Evolutionary conservation across 2,888 invertebrate genomes (phyloP).

Genomic region (Lithodes maja): DNA sequence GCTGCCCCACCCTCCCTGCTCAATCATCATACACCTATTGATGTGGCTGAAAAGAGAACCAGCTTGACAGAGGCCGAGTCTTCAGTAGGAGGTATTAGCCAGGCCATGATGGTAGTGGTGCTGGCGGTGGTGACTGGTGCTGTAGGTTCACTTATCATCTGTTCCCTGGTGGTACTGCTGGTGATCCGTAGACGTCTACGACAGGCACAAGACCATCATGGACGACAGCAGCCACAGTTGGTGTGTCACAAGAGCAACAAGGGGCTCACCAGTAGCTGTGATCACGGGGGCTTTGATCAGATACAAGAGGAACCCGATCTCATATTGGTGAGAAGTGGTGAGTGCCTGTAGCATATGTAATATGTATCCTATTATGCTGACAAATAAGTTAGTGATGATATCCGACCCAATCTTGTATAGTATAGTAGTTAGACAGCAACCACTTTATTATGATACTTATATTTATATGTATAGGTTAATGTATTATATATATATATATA

Average conservation of each 20-base stretch:
- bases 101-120: conserved; percentile 39
- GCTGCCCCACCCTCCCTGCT: conserved; percentile 49
- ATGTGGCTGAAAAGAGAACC: neutral
- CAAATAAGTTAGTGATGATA: too few species aligned
- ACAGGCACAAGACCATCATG: conserved; percentile 32
- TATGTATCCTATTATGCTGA: too few species aligned
- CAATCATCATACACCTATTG: conserved; percentile 3
- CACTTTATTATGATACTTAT: too few species aligned
- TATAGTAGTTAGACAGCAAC: too few species aligned
- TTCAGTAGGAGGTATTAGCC: neutral
- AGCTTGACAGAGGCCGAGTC: conserved; percentile 53
- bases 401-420: too few species aligned
- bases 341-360: neutral
- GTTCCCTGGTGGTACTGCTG: conserved; percentile 46
- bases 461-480: too few species aligned
- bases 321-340: too few species aligned
- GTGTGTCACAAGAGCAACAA: conserved; percentile 18
- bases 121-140: conserved; percentile 55
- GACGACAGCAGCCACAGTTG: conserved; percentile 1
- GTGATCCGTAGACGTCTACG: conserved; percentile 14
- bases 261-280: neutral
- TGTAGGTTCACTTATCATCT: conserved; percentile 50
- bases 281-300: conserved; percentile 30
- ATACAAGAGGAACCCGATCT: too few species aligned
- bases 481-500: too few species aligned